Evolutionary conservation across 2,113 vertebrate genomes (phyloP), one percentile per base, ranked within the genome.

Genomic region (Asarcornis scutulata): DNA sequence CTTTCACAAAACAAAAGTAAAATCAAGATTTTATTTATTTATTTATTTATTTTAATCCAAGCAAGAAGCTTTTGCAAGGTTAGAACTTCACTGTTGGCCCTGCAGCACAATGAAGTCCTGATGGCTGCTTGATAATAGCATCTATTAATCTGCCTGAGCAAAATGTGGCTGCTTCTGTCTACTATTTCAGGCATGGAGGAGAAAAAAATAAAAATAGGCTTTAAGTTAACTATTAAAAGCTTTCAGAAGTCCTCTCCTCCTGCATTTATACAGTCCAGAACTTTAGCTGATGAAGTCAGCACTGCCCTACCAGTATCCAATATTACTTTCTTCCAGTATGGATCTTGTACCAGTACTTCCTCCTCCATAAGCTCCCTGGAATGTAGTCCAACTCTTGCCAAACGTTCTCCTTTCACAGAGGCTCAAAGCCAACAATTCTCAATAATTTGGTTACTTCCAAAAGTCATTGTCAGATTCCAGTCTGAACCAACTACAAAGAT

Each of bases 341-440:
- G 21, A 73, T 44, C 85, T 66, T 66, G n/a, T n/a, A 91, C 44
- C 58, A 88, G 71, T 62, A 46, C 50, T 82, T 93, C 42, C 38
- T 44, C 38, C 50, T 77, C 59, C 63, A 58, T 73, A 83, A 94
- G 36, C 67, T 36, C 66, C 48, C 7, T 74, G 85, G 58, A 94
- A 94, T 52, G 40, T 6, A 80, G 25, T 74, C 80, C 40, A 25
- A 56, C 36, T 91, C 82, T 58, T 83, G 93, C 66, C 91, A 96
- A 84, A 91, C 82, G 59, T 88, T 87, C 80, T 83, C 40, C 58
- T 92, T 86, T 64, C 59, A 60, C 32, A 7, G 77, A 89, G 20
- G 21, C 74, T 88, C 91, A 94, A 96, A 94, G 78, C 27, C 84
- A 94, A 91, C 84, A 97, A 55, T 44, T 86, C n/a, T 94, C 87